A percentile compares a stretch with the other conserved stretches of the same genome.
Evolutionary conservation across 2,113 vertebrate genomes (phyloP).

Genomic region (Eurypyga helias): DNA sequence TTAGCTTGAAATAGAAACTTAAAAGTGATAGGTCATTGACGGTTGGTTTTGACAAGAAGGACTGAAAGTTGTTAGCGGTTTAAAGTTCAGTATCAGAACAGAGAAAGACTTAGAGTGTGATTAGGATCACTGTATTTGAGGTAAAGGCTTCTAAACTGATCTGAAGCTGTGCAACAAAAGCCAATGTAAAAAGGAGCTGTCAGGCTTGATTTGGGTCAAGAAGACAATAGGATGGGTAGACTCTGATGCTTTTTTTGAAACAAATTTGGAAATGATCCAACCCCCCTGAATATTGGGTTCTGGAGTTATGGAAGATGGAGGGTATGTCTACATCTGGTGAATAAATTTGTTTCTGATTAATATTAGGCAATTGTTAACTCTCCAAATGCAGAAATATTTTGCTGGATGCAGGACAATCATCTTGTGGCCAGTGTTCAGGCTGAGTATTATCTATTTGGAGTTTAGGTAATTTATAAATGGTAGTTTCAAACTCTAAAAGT

Average conservation of each 20-base stretch:
- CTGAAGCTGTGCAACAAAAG: background rate
- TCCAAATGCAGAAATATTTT: background rate
- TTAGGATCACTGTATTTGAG: background rate
- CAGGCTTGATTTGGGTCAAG: background rate
- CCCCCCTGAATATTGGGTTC: background rate
- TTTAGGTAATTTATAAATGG: background rate
- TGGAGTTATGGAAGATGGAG: background rate
- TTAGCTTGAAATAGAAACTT: background rate
- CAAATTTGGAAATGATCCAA: background rate
- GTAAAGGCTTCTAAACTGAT: background rate
- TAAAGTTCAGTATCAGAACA: background rate
- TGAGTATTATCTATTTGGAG: background rate
- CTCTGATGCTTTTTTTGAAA: background rate
- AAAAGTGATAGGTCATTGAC: background rate
- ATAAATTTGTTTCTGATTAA: background rate
- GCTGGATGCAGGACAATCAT: background rate
- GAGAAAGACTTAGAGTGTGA: background rate
- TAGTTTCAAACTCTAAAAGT: background rate
- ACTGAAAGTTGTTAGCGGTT: background rate
- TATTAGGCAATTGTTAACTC: background rate
- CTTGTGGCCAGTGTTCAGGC: background rate
- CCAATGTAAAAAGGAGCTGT: background rate
- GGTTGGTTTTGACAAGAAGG: background rate
- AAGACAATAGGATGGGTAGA: background rate
- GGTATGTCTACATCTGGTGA: accelerated